These are phyloP conservation scores for Tachina fera DNA, from an alignment of 2,888 invertebrate species.

Conservation along the genomic window DNA sequence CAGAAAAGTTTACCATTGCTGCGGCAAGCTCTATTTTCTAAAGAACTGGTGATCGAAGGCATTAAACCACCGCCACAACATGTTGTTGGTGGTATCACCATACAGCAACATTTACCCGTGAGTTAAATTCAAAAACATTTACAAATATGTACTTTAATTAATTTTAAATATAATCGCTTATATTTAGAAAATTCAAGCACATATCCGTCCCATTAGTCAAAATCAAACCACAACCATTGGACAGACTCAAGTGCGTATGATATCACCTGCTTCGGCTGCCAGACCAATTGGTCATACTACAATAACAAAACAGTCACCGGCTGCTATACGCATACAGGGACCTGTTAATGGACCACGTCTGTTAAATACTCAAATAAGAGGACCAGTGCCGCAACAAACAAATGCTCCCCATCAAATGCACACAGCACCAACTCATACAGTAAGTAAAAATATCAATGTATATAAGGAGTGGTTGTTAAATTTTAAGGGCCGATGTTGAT, in stretches of 20 bases:
- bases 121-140: slow-evolving; percentile 50
- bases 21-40: slow-evolving; percentile 93
- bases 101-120: slow-evolving; percentile 82
- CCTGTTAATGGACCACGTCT: slow-evolving; percentile 80
- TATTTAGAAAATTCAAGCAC: slow-evolving; percentile 82
- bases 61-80: slow-evolving; percentile 93
- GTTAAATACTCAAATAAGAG: slow-evolving; percentile 80
- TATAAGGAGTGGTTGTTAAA: too few species aligned
- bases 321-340: slow-evolving; percentile 81
- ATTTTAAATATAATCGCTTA: background rate
- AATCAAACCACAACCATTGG: slow-evolving; percentile 84
- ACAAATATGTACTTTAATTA: background rate
- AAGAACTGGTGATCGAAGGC: slow-evolving; percentile 96
- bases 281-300: slow-evolving; percentile 83
- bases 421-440: slow-evolving; percentile 81
- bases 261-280: slow-evolving; percentile 83
- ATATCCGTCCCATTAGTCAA: slow-evolving; percentile 85
- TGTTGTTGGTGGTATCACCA: slow-evolving; percentile 85
- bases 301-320: slow-evolving; percentile 82
- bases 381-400: slow-evolving; percentile 77
- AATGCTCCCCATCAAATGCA: slow-evolving; percentile 79
- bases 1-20: slow-evolving; percentile 97
- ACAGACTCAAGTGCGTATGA: slow-evolving; percentile 86
- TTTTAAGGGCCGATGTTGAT: too few species aligned
- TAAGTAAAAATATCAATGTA: slow-evolving; percentile 71